Conservation (phyloP, 2,113 vertebrate genomes). For the Apeltes quadracus region DNA sequence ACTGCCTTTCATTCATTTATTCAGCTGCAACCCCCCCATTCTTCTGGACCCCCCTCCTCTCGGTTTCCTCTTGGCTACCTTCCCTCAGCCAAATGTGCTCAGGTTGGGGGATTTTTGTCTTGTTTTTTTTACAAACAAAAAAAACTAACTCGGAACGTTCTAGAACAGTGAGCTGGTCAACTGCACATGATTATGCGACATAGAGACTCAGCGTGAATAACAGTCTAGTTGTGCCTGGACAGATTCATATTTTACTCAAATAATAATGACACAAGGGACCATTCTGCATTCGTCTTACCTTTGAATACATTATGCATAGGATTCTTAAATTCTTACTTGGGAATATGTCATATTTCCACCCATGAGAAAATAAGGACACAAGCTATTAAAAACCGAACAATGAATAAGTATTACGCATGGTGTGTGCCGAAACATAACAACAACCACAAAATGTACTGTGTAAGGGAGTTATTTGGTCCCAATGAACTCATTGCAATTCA, state of each 20-base stretch:
- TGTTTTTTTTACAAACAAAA: slow-evolving; percentile 8
- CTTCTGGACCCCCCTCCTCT: slow-evolving; percentile 4
- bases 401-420: neutral
- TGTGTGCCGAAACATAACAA: neutral
- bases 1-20: slow-evolving; percentile 69
- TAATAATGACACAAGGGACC: neutral
- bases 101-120: slow-evolving; percentile 42
- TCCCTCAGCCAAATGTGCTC: slow-evolving; percentile 39
- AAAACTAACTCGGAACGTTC: slow-evolving; percentile 12
- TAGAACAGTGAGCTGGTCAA: neutral
- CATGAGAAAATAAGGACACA: neutral
- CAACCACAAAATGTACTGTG: neutral
- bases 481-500: neutral
- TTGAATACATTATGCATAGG: neutral
- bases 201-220: neutral
- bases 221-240: neutral
- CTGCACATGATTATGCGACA: no score
- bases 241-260: neutral
- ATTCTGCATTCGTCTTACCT: neutral
- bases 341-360: neutral
- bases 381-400: neutral
- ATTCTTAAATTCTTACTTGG: neutral
- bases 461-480: neutral
- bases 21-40: slow-evolving; percentile 45
- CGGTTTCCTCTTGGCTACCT: neutral